Evolutionary conservation across 2,888 invertebrate species (phyloP).

Genomic region (Odontomyia ornata): DNA sequence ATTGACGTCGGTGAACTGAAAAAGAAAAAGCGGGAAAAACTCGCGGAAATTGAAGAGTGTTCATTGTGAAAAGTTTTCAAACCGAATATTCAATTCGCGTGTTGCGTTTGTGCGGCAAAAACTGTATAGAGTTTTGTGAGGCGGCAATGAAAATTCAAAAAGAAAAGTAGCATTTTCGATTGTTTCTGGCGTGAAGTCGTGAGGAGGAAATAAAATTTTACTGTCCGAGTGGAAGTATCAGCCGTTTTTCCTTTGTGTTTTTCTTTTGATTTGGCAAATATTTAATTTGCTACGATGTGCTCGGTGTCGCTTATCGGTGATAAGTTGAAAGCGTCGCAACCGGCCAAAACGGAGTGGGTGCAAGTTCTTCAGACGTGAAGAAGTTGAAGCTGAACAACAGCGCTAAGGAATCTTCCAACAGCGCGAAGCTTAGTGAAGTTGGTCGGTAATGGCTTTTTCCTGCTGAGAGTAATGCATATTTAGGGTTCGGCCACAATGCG

Average conservation of each 20-base stretch:
- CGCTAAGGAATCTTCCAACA: too few relatives aligned
- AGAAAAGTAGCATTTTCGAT: conserved; percentile 22
- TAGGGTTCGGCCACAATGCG: too few relatives aligned
- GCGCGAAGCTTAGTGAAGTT: too few relatives aligned
- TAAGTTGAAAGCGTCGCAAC: neutral
- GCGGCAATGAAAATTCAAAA: conserved; percentile 12
- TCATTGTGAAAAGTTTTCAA: neutral
- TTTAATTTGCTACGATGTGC: conserved; percentile 17
- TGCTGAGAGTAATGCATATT: too few relatives aligned
- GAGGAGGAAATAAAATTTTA: conserved; percentile 13
- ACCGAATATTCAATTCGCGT: neutral
- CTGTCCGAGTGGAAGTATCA: neutral
- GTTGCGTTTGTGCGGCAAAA: neutral
- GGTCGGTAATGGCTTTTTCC: too few relatives aligned
- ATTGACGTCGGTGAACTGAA: conserved; percentile 19
- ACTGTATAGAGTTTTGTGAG: conserved; percentile 12
- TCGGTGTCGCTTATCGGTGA: neutral
- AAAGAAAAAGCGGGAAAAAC: conserved; percentile 15
- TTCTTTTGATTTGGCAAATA: neutral
- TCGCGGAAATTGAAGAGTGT: conserved; percentile 21
- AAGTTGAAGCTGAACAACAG: neutral
- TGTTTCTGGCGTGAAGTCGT: neutral
- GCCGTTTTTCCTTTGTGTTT: neutral
- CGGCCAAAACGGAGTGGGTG: neutral
- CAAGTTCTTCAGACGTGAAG: conserved; percentile 23